Evolutionary conservation across 2,888 invertebrate species (phyloP).

Genomic region (Phorcus lineatus): DNA sequence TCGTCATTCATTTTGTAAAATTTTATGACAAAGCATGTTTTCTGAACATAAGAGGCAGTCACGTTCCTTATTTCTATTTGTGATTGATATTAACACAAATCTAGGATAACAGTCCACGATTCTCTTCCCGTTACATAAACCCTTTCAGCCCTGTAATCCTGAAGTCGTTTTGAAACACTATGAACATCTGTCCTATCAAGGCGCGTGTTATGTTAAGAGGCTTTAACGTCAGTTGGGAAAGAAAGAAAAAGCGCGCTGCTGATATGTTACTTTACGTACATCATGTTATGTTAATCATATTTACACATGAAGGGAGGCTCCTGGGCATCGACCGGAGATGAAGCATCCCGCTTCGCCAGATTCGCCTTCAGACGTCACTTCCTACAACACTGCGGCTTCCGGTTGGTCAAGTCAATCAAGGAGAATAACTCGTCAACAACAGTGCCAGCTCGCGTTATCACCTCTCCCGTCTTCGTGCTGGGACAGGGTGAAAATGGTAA

Average conservation of each 20-base stretch:
- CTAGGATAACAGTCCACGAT: no score
- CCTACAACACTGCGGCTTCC: constrained; percentile 73
- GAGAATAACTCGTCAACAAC: neutral
- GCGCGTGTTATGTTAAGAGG: no score
- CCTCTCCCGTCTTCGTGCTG: constrained; percentile 60
- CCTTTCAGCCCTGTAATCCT: no score
- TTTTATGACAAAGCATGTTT: no score
- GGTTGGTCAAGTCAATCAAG: constrained; percentile 58
- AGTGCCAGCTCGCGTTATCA: constrained; percentile 60
- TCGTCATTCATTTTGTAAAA: no score
- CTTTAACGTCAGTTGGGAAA: no score
- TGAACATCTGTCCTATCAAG: no score
- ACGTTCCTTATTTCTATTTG: no score
- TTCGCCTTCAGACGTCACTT: constrained; percentile 73
- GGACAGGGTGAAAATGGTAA: constrained; percentile 59
- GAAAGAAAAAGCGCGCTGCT: neutral
- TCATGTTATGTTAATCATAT: neutral
- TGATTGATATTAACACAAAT: no score
- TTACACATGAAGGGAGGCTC: constrained; percentile 67
- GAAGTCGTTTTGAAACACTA: no score
- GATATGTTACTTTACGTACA: neutral
- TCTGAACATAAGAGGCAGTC: no score
- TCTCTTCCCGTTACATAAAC: no score
- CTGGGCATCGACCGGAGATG: constrained; percentile 73
- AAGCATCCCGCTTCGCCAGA: constrained; percentile 72